These are phyloP conservation scores for Glaucomys volans DNA, from an alignment of 2,113 vertebrate species.

Conservation along the genomic window DNA sequence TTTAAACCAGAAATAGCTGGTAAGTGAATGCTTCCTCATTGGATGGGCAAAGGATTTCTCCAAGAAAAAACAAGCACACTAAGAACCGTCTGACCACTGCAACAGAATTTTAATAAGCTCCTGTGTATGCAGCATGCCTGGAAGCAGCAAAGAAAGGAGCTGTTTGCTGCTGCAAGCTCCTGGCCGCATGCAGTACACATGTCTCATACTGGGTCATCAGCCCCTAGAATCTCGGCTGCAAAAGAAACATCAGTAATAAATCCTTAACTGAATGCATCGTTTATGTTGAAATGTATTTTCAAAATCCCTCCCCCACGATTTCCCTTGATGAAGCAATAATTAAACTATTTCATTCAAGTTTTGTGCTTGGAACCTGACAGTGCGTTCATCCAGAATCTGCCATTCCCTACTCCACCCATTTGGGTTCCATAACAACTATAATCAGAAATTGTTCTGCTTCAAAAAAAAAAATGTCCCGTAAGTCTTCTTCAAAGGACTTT, in stretches of 20 bases:
- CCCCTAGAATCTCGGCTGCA: not conserved
- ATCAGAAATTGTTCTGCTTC: not conserved
- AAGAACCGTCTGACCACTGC: conserved; percentile 22
- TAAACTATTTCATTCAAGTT: not conserved
- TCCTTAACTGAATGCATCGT: not conserved
- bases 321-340: not conserved
- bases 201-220: not conserved
- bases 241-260: not conserved
- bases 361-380: not conserved
- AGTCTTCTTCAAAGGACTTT: not conserved
- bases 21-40: conserved; percentile 71
- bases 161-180: not conserved
- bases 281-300: not conserved
- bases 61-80: conserved; percentile 13
- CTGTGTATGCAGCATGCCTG: not conserved
- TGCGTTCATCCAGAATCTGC: not conserved
- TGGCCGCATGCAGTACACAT: not conserved
- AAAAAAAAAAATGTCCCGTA: not conserved
- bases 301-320: not conserved
- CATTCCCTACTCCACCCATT: not conserved
- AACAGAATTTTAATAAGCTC: conserved; percentile 54
- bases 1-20: conserved; percentile 63
- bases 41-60: not conserved
- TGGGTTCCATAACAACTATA: not conserved
- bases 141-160: not conserved